A percentile compares a stretch with the other conserved stretches of the same genome.
phyloP scores from a whole-genome alignment of 30 jellyfish, hydroid and myxozoan species.

The Aurelia sp. region DNA sequence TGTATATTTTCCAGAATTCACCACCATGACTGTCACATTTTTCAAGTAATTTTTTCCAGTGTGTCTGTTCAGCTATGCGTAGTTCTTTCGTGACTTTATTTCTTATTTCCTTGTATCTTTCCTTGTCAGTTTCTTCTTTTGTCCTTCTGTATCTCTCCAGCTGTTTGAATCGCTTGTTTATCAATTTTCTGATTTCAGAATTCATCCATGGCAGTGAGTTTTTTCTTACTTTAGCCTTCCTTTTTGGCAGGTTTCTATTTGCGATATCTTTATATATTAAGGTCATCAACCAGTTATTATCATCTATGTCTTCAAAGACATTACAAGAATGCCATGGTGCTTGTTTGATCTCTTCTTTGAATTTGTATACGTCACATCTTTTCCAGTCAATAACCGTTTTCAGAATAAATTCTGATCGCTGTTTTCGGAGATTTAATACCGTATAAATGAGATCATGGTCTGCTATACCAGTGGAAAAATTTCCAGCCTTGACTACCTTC shows the following conservation, averaged over 20 bases:
- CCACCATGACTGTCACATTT: conserved; percentile 39
- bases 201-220: conserved; percentile 46
- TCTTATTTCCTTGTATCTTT: background rate
- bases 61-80: conserved; percentile 53
- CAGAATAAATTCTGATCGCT: conserved; percentile 26
- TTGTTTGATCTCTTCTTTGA: conserved; percentile 29
- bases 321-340: background rate
- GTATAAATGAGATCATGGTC: background rate
- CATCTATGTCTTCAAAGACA: conserved; percentile 27
- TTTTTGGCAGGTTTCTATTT: conserved; percentile 31
- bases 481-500: conserved; percentile 40
- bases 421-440: conserved; percentile 31
- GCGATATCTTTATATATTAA: conserved; percentile 29
- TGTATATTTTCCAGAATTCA: conserved; percentile 40
- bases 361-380: conserved; percentile 19
- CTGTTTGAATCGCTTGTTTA: conserved; percentile 42
- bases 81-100: conserved; percentile 45
- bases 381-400: conserved; percentile 35
- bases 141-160: conserved; percentile 48
- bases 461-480: conserved; percentile 34
- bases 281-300: conserved; percentile 39
- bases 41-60: conserved; percentile 29
- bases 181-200: conserved; percentile 41
- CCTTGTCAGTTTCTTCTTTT: conserved; percentile 46
- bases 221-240: conserved; percentile 44